Evolutionary conservation across 2,797 vertebrate species (phyloP), one percentile per base, ranked within the genome.

Genomic region (Peromyscus melanophrys): DNA sequence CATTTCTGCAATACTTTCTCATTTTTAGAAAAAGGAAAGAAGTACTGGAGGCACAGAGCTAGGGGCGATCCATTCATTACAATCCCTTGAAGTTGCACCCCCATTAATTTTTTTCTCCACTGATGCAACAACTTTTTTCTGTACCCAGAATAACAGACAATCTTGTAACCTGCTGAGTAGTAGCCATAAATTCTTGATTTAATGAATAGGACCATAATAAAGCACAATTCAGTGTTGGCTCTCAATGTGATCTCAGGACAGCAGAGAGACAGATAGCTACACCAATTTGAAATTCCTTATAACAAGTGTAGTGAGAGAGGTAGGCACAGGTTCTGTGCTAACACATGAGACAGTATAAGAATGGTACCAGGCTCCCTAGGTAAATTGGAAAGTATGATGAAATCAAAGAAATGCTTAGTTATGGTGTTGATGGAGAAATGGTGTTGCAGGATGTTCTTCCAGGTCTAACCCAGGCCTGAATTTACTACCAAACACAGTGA

Each of bases 111-210:
- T 76, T 95, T 92, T 94, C 55, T 92, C 27, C 46, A 84, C 49
- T 92, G 75, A 49, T 75, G n/a, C 67, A 77, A 88, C 55, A 89
- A 90, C 59, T 57, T 86, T 82, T 97, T 78, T 46, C 37, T 84
- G 7, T 31, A 77, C 5, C 19, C n/a, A 91, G 40, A 80, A 52
- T 83, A 59, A 25, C 61, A 82, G 4, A 43, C 0, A 8, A 91
- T 17, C 40, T 46, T 86, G 14, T 92, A 81, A 88, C 81, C 40
- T 88, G 71, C 57, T 43, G 71, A 55, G 31, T 55, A 80, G 17
- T 81, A 21, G 49, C 13, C 5, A 75, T 63, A 17, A 43, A 46
- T 78, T 91, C 21, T 59, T 86, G 85, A 77, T 93, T 57, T 86
- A 43, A 67, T 75, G 4, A 87, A 52, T 90, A 92, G 43, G 6